These are phyloP conservation scores for Loxodonta africana DNA, from an alignment of 2,113 vertebrate genomes.

Conservation along the genomic window DNA sequence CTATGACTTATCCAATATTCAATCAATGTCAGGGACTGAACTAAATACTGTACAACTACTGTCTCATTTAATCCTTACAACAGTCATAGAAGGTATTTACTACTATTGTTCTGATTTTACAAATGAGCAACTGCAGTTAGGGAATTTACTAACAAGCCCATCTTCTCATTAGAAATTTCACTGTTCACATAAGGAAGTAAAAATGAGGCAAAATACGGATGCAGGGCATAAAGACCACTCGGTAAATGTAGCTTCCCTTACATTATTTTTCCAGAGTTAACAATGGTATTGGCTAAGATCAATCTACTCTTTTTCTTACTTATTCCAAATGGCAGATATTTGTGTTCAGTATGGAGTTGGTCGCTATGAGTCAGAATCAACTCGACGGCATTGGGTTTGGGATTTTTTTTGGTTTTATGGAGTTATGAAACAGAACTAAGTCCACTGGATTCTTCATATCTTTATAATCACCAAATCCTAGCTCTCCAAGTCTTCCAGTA, in stretches of 20 bases:
- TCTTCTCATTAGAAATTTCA: conserved; percentile 24
- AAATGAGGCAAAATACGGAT: conserved; percentile 10
- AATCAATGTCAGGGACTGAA: not conserved
- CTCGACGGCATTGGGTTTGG: too few relatives aligned
- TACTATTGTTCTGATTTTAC: not conserved
- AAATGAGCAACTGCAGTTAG: not conserved
- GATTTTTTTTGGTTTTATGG: too few relatives aligned
- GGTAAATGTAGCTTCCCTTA: conserved; percentile 15
- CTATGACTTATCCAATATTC: not conserved
- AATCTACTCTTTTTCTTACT: not conserved
- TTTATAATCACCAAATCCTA: conserved; percentile 1
- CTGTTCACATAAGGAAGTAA: not conserved
- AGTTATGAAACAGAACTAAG: not conserved
- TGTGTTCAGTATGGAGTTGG: not conserved
- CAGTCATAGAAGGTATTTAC: not conserved
- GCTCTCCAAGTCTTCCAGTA: not conserved
- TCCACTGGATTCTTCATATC: not conserved
- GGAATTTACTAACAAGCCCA: conserved; percentile 6
- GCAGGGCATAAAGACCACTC: not conserved
- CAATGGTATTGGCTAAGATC: not conserved
- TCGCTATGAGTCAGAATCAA: too few relatives aligned
- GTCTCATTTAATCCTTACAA: not conserved
- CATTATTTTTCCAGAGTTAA: not conserved
- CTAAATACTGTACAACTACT: not conserved
- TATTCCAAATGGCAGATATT: not conserved